Evolutionary conservation across 2,113 vertebrate species (phyloP), one percentile per base, ranked within the genome.

Genomic region (Rana temporaria): DNA sequence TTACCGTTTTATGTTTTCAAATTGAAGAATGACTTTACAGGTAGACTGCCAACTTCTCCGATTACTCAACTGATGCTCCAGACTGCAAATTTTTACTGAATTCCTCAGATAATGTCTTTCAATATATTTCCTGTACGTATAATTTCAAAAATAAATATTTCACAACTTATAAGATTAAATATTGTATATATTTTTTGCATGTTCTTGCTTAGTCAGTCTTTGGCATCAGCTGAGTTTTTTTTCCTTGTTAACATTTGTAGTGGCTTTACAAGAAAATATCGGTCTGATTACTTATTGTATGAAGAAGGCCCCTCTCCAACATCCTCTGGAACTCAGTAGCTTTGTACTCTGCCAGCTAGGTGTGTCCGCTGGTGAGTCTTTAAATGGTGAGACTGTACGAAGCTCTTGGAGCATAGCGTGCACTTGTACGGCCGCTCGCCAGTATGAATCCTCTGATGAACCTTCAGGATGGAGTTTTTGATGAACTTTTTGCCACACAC

Each of bases 401-500:
- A 82, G 26, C 59, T 82, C 52, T 74, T 74, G 19, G 69, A 55
- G 38, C 79, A 82, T 52, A 34, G 60, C 0, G 48, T 64, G 20
- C 79, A 82, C 52, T 74, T 82, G 62, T 82, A 82, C 0, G 79
- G 79, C 30, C 79, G n/a, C 11, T 82, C 79, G 16, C 79, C 79
- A 1, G 79, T 81, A 69, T 81, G 79, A 17, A 81, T 81, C 18
- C 79, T 56, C 79, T 81, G 79, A 52, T 82, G 79, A 6, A 82
- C 79, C n/a, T 82, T 82, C 19, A 82, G 62, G 60, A 82, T 82
- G 6, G 79, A 82, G 56, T 82, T 82, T 52, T 82, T 82, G 56
- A 82, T 82, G 62, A 82, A 82, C 60, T 82, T 82, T 66, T 82
- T 82, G 3, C 79, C 79, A 4, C 79, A 82, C 24, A 82, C 79